phyloP scores from a whole-genome alignment of 2,113 vertebrate genomes.

The Osmerus eperlanus region DNA sequence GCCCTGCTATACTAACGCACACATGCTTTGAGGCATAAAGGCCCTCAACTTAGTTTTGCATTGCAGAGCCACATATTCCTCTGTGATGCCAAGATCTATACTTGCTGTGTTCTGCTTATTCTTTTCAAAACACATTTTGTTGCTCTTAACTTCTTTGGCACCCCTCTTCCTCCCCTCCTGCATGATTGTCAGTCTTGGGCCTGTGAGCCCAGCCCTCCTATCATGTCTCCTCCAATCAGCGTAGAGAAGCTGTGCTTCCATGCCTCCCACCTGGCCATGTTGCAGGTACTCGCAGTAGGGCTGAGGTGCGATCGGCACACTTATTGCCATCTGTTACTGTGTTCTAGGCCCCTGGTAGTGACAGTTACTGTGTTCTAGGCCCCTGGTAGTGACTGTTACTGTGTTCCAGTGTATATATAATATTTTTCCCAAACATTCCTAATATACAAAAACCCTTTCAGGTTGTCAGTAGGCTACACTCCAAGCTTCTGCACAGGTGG shows the following conservation, averaged over 20 bases:
- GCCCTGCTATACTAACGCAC: too few species aligned
- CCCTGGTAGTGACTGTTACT: neutral
- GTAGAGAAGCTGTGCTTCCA: conserved; percentile 77
- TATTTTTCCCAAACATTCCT: too few species aligned
- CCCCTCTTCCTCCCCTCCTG: conserved; percentile 61
- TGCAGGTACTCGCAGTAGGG: conserved; percentile 56
- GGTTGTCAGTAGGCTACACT: too few species aligned
- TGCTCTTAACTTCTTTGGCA: conserved; percentile 36
- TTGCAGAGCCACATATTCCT: too few species aligned
- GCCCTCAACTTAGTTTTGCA: too few species aligned
- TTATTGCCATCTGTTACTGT: conserved; percentile 20
- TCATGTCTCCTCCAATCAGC: conserved; percentile 74
- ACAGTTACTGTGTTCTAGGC: conserved; percentile 2
- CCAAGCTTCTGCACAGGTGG: too few species aligned
- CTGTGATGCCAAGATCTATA: too few species aligned
- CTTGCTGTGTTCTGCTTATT: too few species aligned
- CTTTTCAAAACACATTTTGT: too few species aligned
- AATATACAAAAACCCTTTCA: neutral
- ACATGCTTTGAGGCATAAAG: neutral
- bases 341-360: too few species aligned
- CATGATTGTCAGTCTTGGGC: conserved; percentile 69
- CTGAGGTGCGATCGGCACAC: neutral
- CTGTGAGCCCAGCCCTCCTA: conserved; percentile 64
- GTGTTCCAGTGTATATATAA: too few species aligned
- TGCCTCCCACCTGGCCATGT: conserved; percentile 62